Percentiles rank a stretch among this genome's conserved stretches.
Evolutionary conservation across 1,140 invertebrate genomes (phyloP).

Genomic region (Thaumetopoea pityocampa): DNA sequence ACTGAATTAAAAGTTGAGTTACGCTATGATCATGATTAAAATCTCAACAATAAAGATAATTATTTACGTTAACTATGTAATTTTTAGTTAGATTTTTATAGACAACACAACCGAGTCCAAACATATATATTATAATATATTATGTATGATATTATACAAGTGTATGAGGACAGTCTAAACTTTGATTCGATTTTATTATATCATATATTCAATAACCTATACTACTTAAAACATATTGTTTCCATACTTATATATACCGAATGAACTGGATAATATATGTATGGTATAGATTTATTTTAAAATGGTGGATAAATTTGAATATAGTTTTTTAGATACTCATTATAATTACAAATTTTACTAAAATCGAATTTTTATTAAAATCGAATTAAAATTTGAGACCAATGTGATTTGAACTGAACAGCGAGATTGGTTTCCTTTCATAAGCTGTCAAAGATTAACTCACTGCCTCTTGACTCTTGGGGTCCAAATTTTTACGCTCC

Average conservation of each 20-base stretch:
- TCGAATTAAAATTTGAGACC: slow-evolving; percentile 7
- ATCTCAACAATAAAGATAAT: no score
- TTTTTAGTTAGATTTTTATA: not conserved
- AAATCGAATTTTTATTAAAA: not conserved
- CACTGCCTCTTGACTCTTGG: slow-evolving; percentile 78
- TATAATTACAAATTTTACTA: slow-evolving; percentile 1
- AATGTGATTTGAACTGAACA: slow-evolving; percentile 1
- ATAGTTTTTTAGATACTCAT: not conserved
- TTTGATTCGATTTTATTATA: slow-evolving; percentile 3
- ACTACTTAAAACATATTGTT: no score
- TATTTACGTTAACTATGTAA: no score
- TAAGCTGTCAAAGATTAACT: slow-evolving; percentile 59
- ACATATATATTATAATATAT: no score
- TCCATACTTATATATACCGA: no score
- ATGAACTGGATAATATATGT: no score
- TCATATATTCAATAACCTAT: not conserved
- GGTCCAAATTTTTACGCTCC: slow-evolving; percentile 77
- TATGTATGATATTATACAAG: no score
- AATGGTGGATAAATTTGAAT: not conserved
- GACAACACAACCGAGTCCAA: no score
- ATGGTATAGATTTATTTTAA: not conserved
- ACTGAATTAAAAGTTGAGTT: no score
- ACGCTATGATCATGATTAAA: no score
- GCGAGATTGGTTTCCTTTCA: slow-evolving; percentile 6
- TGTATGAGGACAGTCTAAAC: not conserved